Evolutionary conservation across 2,113 vertebrate species (phyloP), one percentile per base, ranked within the genome.

Genomic region (Alligator mississippiensis): DNA sequence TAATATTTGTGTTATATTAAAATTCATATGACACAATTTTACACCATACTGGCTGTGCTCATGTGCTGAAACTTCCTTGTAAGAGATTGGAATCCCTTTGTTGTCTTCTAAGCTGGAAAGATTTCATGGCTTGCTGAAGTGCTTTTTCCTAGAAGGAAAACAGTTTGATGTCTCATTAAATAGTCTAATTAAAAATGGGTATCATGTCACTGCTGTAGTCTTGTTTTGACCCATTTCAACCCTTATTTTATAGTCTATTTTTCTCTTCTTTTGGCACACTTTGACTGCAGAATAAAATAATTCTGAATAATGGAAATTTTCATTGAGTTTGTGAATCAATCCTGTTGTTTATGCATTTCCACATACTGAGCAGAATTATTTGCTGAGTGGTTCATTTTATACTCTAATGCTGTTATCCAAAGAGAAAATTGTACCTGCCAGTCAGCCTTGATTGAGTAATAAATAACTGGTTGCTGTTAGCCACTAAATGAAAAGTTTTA

Each of bases 11-110:
- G 80, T 90, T 13, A 38, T 90, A 96, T 95, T 95, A 96, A 96
- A 96, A 97, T 97, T 95, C 88, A 93, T 95, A 94, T 92, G 94
- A 93, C 91, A 96, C 88, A 88, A 84, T 95, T 96, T 95, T 94
- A 27, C 84, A 80, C 77, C 72, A 84, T 0, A 7, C 79, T 93
- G 78, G 34, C 81, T 94, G 64, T 90, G 79, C 77, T 94, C 25
- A 79, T 82, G 85, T 79, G 64, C 79, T 95, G 87, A 89, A 96
- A 95, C 85, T 94, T 97, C 84, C 60, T 82, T 68, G 75, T 82
- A 64, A 89, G 77, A 87, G 82, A 90, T 82, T 90, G 90, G 25
- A 93, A 72, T 96, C 90, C 77, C 72, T 96, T 97, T 97, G 89
- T 95, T 95, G 62, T 70, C 57, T 95, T 88, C 82, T 92, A 81